These are phyloP conservation scores for Puffinus mauretanicus DNA, from an alignment of 2,113 vertebrate genomes.

Conservation along the genomic window DNA sequence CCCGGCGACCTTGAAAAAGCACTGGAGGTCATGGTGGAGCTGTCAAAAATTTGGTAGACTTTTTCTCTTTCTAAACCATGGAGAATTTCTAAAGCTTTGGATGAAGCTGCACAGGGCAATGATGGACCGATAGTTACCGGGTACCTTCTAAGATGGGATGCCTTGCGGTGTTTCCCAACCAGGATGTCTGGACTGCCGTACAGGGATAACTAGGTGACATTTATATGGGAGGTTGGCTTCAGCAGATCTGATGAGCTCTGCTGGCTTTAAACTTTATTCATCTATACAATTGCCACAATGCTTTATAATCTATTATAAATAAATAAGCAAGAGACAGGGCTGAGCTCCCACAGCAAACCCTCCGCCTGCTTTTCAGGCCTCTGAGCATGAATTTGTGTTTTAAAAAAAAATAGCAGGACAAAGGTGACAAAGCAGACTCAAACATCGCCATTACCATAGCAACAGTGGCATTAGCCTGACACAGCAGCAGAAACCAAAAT, in stretches of 20 bases:
- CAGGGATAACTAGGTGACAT: neutral
- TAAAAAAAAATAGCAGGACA: slow-evolving; percentile 66
- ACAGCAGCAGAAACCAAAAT: slow-evolving; percentile 71
- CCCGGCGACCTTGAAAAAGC: neutral
- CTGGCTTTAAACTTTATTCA: slow-evolving; percentile 31
- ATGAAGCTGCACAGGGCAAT: neutral
- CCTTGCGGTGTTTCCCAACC: neutral
- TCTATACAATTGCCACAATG: slow-evolving; percentile 54
- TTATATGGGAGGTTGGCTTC: neutral
- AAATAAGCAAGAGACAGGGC: slow-evolving; percentile 30
- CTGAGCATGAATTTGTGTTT: slow-evolving; percentile 38
- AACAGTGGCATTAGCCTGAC: slow-evolving; percentile 75
- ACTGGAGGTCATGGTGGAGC: neutral
- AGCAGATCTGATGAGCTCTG: neutral
- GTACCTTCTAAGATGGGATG: neutral
- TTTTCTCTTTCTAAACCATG: neutral
- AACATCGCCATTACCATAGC: slow-evolving; percentile 74
- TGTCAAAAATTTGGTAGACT: neutral
- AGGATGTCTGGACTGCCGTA: accelerated
- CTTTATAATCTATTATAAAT: neutral
- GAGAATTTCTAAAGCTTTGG: neutral
- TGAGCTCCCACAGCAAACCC: slow-evolving; percentile 54
- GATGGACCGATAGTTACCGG: neutral
- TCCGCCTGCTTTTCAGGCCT: slow-evolving; percentile 32
- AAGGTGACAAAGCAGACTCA: slow-evolving; percentile 77